phyloP scores from a whole-genome alignment of 1,140 invertebrate species.

The Camponotus pennsylvanicus region DNA sequence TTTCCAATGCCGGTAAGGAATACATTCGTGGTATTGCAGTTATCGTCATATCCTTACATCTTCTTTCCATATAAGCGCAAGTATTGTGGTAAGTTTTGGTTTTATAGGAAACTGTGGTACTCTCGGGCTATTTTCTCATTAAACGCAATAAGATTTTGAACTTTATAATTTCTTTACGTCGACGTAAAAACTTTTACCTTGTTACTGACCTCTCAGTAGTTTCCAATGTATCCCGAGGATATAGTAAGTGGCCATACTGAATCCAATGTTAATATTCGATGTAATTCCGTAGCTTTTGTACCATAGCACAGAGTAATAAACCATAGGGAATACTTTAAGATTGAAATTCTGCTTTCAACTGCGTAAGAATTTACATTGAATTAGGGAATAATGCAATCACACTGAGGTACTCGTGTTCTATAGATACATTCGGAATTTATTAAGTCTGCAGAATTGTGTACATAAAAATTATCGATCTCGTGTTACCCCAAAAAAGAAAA shows the following conservation, averaged over 20 bases:
- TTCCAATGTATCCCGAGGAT: conserved; percentile 58
- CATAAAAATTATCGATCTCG: conserved; percentile 29
- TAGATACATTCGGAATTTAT: background rate
- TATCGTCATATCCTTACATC: background rate
- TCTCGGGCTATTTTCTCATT: conserved; percentile 71
- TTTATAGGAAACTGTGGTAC: conserved; percentile 13
- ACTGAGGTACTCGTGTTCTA: background rate
- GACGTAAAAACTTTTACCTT: conserved; percentile 70
- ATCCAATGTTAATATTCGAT: conserved; percentile 65
- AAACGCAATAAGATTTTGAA: conserved; percentile 74
- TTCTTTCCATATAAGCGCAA: conserved; percentile 15
- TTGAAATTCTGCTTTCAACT: conserved; percentile 46
- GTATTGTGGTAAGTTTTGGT: conserved; percentile 38
- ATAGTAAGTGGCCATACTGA: conserved; percentile 60
- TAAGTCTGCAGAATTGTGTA: background rate
- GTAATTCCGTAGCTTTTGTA: conserved; percentile 58
- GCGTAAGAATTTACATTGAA: conserved; percentile 53
- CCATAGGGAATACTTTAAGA: conserved; percentile 50
- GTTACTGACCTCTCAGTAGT: conserved; percentile 67
- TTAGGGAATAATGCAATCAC: conserved; percentile 47
- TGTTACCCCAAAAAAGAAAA: background rate
- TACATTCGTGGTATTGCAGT: conserved; percentile 37
- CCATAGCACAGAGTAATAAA: conserved; percentile 36
- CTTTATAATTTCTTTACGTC: conserved; percentile 74
- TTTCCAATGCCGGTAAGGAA: conserved; percentile 47